Conservation (phyloP, 2,113 vertebrate genomes). For the Urocynchramus pylzowi region DNA sequence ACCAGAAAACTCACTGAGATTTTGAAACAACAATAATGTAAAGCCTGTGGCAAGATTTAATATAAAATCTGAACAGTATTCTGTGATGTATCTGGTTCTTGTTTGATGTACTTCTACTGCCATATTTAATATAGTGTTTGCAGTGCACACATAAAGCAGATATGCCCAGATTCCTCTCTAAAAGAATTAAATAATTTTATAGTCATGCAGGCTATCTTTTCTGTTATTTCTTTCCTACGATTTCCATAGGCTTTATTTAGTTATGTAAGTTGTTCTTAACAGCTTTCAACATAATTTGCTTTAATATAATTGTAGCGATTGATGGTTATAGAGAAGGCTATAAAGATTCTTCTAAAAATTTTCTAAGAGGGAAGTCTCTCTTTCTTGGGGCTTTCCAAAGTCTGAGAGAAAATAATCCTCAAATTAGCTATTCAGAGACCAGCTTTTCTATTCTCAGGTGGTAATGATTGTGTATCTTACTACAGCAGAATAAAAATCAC, state of each 20-base stretch:
- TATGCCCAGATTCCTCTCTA: neutral
- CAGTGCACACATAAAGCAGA: slow-evolving; percentile 52
- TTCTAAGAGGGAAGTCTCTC: neutral
- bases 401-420: neutral
- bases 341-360: neutral
- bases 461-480: neutral
- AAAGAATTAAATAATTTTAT: slow-evolving; percentile 43
- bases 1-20: slow-evolving; percentile 28
- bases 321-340: neutral
- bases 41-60: slow-evolving; percentile 27
- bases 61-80: slow-evolving; percentile 38
- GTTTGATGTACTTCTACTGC: slow-evolving; percentile 63
- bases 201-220: slow-evolving; percentile 1
- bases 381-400: neutral
- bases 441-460: neutral
- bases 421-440: neutral
- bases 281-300: neutral
- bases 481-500: neutral
- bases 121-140: slow-evolving; percentile 50
- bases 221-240: neutral
- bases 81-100: slow-evolving; percentile 64
- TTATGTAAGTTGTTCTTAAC: neutral
- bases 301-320: neutral
- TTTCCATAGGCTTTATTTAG: neutral
- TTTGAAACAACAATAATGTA: slow-evolving; percentile 28